Evolutionary conservation across 2,888 invertebrate genomes (phyloP), one percentile per base, ranked within the genome.

Genomic region (Erebia ligea): DNA sequence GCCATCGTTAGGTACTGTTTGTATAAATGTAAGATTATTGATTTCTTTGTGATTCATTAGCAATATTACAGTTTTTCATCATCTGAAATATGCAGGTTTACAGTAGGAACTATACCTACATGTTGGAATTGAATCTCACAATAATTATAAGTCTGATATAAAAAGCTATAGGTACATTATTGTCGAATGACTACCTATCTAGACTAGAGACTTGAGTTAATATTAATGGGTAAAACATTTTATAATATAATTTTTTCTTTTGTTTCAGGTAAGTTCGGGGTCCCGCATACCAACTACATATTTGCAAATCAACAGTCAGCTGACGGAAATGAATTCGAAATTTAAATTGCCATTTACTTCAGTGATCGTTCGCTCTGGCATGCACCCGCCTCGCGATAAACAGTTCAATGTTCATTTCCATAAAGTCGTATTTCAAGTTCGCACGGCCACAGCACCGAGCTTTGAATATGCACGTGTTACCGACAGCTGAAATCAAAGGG

Each of bases 211-310:
- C 45, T 45, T 17, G 17, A 10, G 19, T 19, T 54, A 17, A 6
- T 86, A 87, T 87, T 87, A 84, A 83, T 85, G 82, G 69, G 0
- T 68, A 64, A 68, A 62, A 45, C 58, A 71, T 67, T 75, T 67
- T 59, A 57, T 72, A 59, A 73, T 67, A 17, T 66, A 64, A 57
- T 48, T 72, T 81, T 82, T 80, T 85, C 77, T 83, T 84, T 91
- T 90, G 89, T 92, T 91, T 76, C 92, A 92, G 91, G 91, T 92
- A 90, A 91, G 91, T 78, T 81, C n/a, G 66, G 64, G 50, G 66
- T 63, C 67, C 62, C 57, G 54, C 70, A 62, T 67, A 69, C 65
- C 54, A 66, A 71, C 42, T 17, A 52, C n/a, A 9, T 52, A 54
- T 67, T 61, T 25, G 40, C 68, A 72, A 67, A 72, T 73, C 73